Conservation (phyloP, 2,888 invertebrate species). For the Pristionchus japonicus region DNA sequence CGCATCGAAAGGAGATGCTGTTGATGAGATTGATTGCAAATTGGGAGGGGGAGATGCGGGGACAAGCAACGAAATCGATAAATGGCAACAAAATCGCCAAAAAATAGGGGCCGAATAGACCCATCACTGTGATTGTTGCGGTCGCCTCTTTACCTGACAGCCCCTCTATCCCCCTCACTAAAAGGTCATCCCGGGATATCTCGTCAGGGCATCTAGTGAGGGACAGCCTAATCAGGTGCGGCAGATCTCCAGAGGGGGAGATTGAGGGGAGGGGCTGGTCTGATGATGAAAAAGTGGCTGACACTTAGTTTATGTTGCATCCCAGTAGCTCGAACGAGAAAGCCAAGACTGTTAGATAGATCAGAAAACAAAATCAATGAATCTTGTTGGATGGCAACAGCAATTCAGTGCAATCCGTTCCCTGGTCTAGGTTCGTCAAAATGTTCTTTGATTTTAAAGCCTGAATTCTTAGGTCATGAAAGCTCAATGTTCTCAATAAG, state of each 20-base stretch:
- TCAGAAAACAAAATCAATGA: too few species aligned
- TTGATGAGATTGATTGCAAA: slow-evolving; percentile 38
- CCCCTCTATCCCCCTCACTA: background rate
- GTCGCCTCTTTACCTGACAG: slow-evolving; percentile 1
- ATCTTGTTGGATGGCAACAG: too few species aligned
- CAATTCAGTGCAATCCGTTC: too few species aligned
- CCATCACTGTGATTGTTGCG: background rate
- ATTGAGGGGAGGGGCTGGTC: slow-evolving; percentile 8
- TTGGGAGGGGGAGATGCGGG: background rate
- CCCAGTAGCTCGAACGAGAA: too few species aligned
- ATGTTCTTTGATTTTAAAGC: too few species aligned
- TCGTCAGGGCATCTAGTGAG: background rate
- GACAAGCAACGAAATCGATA: background rate
- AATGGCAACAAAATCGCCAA: background rate
- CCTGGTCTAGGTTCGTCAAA: too few species aligned
- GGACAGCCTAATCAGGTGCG: slow-evolving; percentile 32
- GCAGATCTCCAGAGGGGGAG: slow-evolving; percentile 4
- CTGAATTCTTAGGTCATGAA: too few species aligned
- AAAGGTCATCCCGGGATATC: slow-evolving; percentile 12
- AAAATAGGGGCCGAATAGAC: background rate
- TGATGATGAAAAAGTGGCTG: background rate
- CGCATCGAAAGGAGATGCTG: background rate
- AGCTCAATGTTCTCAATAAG: too few species aligned
- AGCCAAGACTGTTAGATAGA: too few species aligned
- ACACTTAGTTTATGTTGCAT: too few species aligned